phyloP scores from a whole-genome alignment of 2,888 invertebrate species.

The Cantharis rufa region DNA sequence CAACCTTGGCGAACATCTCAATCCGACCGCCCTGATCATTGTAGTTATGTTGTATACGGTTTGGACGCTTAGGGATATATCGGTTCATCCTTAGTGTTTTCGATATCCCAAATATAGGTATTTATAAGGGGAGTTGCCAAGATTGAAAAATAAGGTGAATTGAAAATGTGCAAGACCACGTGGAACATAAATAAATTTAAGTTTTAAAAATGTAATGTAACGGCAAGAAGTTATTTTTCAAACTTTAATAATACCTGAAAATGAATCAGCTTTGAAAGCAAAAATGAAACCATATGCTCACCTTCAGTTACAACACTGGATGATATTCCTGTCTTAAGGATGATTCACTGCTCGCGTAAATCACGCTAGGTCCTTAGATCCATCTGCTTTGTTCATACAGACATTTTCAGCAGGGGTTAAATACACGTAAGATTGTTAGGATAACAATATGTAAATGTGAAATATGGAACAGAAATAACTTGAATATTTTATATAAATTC shows the following conservation, averaged over 20 bases:
- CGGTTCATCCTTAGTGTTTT: constrained; percentile 24
- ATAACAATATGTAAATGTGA: neutral
- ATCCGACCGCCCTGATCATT: constrained; percentile 26
- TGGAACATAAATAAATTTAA: neutral
- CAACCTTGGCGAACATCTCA: constrained; percentile 25
- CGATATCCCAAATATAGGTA: constrained; percentile 13
- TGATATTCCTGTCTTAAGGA: constrained; percentile 9
- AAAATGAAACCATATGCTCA: neutral
- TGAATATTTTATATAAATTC: neutral
- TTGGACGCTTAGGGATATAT: constrained; percentile 22
- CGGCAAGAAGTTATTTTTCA: neutral
- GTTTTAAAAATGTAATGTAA: neutral
- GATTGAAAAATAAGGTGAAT: constrained; percentile 15
- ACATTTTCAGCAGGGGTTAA: constrained; percentile 10
- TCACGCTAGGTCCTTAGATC: constrained; percentile 23
- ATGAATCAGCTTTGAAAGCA: neutral
- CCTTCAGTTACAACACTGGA: constrained; percentile 7
- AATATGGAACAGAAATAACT: neutral
- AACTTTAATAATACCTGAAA: neutral
- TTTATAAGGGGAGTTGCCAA: constrained; percentile 16
- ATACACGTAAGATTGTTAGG: constrained; percentile 4
- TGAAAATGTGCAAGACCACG: neutral
- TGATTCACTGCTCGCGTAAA: constrained; percentile 17
- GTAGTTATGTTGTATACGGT: constrained; percentile 26
- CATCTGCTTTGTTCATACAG: constrained; percentile 20